phyloP scores from a whole-genome alignment of 2,113 vertebrate genomes.

The Ifrita kowaldi region DNA sequence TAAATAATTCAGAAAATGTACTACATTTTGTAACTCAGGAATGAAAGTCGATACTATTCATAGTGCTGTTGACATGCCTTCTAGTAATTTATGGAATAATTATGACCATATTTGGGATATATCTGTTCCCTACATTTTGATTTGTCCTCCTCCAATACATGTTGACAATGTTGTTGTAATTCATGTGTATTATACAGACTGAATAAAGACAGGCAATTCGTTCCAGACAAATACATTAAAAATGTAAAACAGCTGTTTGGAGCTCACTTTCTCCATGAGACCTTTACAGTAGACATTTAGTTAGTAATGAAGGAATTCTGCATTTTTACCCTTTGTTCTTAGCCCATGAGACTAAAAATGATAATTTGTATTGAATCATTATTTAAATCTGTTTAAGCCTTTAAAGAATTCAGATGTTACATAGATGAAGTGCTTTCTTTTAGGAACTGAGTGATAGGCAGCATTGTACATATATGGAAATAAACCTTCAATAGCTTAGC shows the following conservation, averaged over 20 bases:
- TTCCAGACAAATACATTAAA: constrained; percentile 49
- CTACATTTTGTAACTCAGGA: constrained; percentile 30
- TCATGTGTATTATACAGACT: constrained; percentile 2
- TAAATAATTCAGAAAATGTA: constrained; percentile 39
- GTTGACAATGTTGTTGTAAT: constrained; percentile 30
- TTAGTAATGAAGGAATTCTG: background rate
- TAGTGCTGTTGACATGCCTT: constrained; percentile 29
- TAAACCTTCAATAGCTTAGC: background rate
- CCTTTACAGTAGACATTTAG: background rate
- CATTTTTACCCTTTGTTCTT: background rate
- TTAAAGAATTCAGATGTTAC: background rate
- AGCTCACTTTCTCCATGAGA: background rate
- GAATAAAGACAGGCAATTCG: constrained; percentile 31
- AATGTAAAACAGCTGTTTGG: constrained; percentile 30
- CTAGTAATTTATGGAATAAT: constrained; percentile 61
- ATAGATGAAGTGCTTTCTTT: background rate
- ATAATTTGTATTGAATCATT: background rate
- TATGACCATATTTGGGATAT: constrained; percentile 38
- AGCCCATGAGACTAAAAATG: background rate
- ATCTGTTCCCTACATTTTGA: constrained; percentile 35
- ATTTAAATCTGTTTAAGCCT: background rate
- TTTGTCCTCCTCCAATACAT: constrained; percentile 41
- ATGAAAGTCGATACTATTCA: constrained; percentile 56
- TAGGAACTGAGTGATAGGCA: background rate
- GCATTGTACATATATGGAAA: background rate